Evolutionary conservation across 2,113 vertebrate genomes (phyloP), one percentile per base, ranked within the genome.

Genomic region (Oreochromis tanganicae): DNA sequence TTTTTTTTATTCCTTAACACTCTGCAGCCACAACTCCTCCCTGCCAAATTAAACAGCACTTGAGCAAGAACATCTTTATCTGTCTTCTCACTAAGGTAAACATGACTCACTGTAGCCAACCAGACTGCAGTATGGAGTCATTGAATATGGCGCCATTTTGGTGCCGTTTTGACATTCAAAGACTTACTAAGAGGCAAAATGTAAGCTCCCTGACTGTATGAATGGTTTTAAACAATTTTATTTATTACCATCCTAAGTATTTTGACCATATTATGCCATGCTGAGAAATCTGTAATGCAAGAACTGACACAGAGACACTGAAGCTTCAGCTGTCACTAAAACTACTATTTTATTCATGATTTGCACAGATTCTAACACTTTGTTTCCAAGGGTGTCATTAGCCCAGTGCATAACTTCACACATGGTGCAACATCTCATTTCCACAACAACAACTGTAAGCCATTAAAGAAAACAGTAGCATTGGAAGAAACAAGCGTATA

Each of bases 81-180:
- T 56, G 6, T 61, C 34, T 57, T 59, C 80, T 52, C 27, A 4
- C 71, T 29, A 4, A 61, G 50, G 48, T 80, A 63, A 57, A 83
- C 19, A 12, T 95, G 94, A 95, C 84, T 94, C 90, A 93, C 24
- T 81, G 8, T 73, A 14, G 6, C 87, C 92, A 80, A 78, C 50
- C 87, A 85, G 75, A 84, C 82, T 12, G 71, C 27, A 46, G 46
- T 8, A 13, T 12, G 48, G 24, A 82, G 80, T 86, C 87, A 88
- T 21, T 3, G 8, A 38, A 34, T 9, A 50, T 34, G 85, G 32
- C 16, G 2, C 55, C 75, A 81, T 68, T 34, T 34, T 32, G 38
- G 71, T 52, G 5, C 59, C 57, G 36, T 68, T 32, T 34, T 32
- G 34, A 88, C 89, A 61, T 8, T 46, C 7, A 63, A 34, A 17